These are phyloP conservation scores for Bufotes viridis DNA, from an alignment of 2,797 vertebrate species.

Conservation along the genomic window DNA sequence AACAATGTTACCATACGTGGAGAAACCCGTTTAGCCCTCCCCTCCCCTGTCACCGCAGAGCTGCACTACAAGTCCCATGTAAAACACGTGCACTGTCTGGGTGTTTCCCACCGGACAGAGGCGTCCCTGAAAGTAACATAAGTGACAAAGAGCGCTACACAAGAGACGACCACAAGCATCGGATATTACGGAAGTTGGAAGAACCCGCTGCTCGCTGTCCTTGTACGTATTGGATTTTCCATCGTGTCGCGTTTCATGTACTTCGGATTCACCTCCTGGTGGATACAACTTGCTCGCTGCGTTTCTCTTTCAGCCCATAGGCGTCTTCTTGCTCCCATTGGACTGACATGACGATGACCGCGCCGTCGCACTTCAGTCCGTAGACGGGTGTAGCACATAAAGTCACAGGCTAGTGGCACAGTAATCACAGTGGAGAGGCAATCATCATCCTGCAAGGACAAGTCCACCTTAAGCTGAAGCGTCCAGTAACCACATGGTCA, in stretches of 20 bases:
- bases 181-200: slow-evolving; percentile 37
- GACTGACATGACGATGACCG: not conserved
- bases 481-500: slow-evolving; percentile 21
- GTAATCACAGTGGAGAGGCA: slow-evolving; percentile 72
- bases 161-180: slow-evolving; percentile 19
- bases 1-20: not conserved
- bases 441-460: slow-evolving; percentile 65
- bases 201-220: slow-evolving; percentile 38
- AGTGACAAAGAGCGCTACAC: slow-evolving; percentile 17
- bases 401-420: slow-evolving; percentile 69
- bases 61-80: not conserved
- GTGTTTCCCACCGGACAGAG: not conserved
- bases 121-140: not conserved
- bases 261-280: not conserved
- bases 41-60: not conserved
- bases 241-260: slow-evolving; percentile 10
- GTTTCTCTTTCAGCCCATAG: slow-evolving; percentile 33
- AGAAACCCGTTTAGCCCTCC: not conserved
- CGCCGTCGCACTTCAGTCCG: not conserved
- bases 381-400: slow-evolving; percentile 53
- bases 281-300: not conserved
- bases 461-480: slow-evolving; percentile 53
- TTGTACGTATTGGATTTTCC: slow-evolving; percentile 45
- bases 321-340: not conserved
- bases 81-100: not conserved